A percentile compares a stretch with the other conserved stretches of the same genome.
Conservation (phyloP, 2,888 invertebrate species). For the Carcina quercana region DNA sequence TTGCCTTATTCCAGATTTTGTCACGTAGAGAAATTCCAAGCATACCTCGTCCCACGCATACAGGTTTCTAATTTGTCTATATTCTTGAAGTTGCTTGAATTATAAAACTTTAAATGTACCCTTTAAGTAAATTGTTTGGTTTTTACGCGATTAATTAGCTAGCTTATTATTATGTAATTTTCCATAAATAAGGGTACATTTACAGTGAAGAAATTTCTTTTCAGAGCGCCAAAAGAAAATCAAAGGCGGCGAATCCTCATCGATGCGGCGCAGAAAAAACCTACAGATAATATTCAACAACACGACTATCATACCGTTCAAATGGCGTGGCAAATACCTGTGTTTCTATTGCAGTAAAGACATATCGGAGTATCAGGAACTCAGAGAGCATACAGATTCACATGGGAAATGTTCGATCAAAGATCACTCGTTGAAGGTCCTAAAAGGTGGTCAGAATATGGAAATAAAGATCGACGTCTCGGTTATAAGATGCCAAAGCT, state of each 20-base stretch:
- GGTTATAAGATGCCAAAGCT: constrained; percentile 47
- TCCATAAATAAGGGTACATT: constrained; percentile 67
- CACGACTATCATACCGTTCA: constrained; percentile 60
- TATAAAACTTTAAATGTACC: constrained; percentile 56
- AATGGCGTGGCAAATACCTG: constrained; percentile 64
- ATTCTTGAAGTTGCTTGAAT: too few relatives aligned
- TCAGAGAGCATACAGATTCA: constrained; percentile 49
- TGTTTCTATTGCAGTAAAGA: constrained; percentile 65
- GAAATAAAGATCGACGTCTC: constrained; percentile 64
- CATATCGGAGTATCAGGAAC: constrained; percentile 41
- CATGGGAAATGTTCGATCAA: constrained; percentile 53
- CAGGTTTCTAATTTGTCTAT: too few relatives aligned
- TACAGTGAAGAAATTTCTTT: constrained; percentile 47
- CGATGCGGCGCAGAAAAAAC: constrained; percentile 56
- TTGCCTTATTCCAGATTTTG: too few relatives aligned
- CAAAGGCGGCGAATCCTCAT: constrained; percentile 51
- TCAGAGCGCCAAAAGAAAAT: constrained; percentile 57
- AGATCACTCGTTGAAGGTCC: constrained; percentile 55
- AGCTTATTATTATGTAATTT: constrained; percentile 1
- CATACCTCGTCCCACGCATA: too few relatives aligned
- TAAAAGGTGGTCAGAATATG: constrained; percentile 63
- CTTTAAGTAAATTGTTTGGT: constrained; percentile 16
- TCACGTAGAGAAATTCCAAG: too few relatives aligned
- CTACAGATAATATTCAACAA: constrained; percentile 63
- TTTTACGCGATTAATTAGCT: constrained; percentile 17